Base-by-base conservation (phyloP, 2,888 invertebrate genomes). In the Lasioglossum marginatum region DNA sequence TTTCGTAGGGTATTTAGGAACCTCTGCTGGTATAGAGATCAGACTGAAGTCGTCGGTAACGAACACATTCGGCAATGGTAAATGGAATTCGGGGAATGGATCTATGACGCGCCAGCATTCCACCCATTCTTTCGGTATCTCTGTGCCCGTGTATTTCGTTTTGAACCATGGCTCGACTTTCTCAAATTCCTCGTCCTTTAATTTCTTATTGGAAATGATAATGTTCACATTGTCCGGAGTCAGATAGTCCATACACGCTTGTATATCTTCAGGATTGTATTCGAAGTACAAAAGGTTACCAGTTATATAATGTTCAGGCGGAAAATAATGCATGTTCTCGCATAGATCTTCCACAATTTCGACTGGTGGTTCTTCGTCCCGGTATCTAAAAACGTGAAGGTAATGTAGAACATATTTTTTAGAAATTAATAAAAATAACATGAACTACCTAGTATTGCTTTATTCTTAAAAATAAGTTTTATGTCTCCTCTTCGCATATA, bases 161-260 rank as follows among this genome's bases (percentile, higher is more conserved):
- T 97, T 97, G 95, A 98, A 98, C 98, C 98, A 99, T 83, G 97
- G 96, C 94, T 98, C 98, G 27, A 96, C 95, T 90, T 96, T 95
- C 91, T 97, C 96, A 92, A 97, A 97, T 0, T 94, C 92, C 31
- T 95, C 93, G 45, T 95, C 94, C 73, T 95, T 93, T 92, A 97
- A 96, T 72, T 96, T 96, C 92, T 97, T 97, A 12, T 97, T 97
- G n/a, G 96, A 94, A 40, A 98, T 95, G 95, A 97, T 97, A 19
- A 98, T 96, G 93, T 97, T 97, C 48, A 97, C 97, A 31, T 96
- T 96, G 76, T 97, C 96, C 0, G 97, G 97, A 0, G 95, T 95
- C 94, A 98, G 95, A 82, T 96, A 95, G 12, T 97, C 96, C 89
- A 97, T 89, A 68, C 97, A 96, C 63, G 96, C 96, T 52, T 94